A percentile compares a stretch with the other conserved stretches of the same genome.
Conservation (phyloP, 2,888 invertebrate species). For the Drosophila meridionalis region DNA sequence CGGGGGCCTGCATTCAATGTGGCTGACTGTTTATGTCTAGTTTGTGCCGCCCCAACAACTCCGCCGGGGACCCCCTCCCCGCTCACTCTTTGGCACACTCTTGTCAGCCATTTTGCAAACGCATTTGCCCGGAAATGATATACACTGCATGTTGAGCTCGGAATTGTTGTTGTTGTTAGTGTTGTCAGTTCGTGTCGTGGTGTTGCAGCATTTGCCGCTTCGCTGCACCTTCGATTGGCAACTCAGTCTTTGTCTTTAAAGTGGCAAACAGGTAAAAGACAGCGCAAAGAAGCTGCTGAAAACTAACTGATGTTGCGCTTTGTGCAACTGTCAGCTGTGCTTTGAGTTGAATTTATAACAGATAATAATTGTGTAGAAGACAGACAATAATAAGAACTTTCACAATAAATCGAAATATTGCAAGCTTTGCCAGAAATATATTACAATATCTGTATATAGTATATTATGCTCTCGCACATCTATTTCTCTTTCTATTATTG, state of each 20-base stretch:
- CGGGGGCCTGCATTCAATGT: conserved; percentile 17
- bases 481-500: neutral
- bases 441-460: neutral
- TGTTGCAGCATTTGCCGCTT: conserved; percentile 80
- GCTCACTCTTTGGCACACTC: neutral
- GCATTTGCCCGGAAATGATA: conserved; percentile 81
- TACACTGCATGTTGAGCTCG: conserved; percentile 58
- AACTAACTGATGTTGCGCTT: conserved; percentile 26
- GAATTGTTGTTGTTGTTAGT: conserved; percentile 25
- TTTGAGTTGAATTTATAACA: conserved; percentile 1
- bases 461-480: neutral
- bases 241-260: conserved; percentile 69
- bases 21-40: conserved; percentile 37
- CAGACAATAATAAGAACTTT: neutral
- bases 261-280: conserved; percentile 40
- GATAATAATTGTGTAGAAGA: neutral
- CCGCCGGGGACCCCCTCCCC: too few relatives aligned
- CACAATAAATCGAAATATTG: neutral
- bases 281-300: neutral
- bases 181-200: conserved; percentile 65
- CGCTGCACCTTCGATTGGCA: conserved; percentile 73
- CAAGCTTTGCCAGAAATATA: neutral
- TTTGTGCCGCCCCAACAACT: neutral
- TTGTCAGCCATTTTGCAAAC: conserved; percentile 60
- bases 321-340: conserved; percentile 62